Conservation (phyloP, 2,113 vertebrate species). For the Scopus umbretta region DNA sequence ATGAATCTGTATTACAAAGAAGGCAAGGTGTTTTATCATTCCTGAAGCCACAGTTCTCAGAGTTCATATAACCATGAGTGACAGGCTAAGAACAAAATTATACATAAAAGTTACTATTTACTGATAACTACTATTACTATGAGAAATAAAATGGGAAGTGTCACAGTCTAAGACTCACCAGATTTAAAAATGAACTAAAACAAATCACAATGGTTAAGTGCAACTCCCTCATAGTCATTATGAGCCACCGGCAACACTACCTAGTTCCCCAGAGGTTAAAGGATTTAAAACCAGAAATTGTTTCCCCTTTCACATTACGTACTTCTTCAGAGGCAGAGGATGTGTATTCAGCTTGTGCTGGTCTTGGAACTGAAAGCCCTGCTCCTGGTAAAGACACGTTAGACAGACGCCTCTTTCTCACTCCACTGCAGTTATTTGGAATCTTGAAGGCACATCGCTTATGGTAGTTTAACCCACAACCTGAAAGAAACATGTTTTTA, state of each 20-base stretch:
- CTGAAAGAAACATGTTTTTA: constrained; percentile 64
- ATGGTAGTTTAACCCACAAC: constrained; percentile 97
- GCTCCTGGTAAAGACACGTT: constrained; percentile 91
- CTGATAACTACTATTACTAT: no score
- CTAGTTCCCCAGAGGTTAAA: neutral
- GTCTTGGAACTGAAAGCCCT: constrained; percentile 86
- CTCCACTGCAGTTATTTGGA: constrained; percentile 95
- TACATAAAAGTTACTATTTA: neutral
- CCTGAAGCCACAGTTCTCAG: neutral
- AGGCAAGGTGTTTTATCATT: neutral
- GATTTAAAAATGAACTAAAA: neutral
- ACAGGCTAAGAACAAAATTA: neutral
- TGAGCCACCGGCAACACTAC: neutral
- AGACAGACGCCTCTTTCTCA: constrained; percentile 91
- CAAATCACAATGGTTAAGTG: neutral
- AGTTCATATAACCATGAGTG: neutral
- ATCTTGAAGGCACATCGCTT: constrained; percentile 99
- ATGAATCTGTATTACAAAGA: neutral
- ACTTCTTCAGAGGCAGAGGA: constrained; percentile 86
- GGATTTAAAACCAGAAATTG: neutral
- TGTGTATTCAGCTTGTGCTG: constrained; percentile 79
- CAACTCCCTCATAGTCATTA: neutral
- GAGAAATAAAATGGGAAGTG: no score
- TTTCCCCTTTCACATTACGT: constrained; percentile 36
- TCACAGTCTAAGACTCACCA: neutral